phyloP scores from a whole-genome alignment of 2,797 vertebrate species.

The Meda fulgida region DNA sequence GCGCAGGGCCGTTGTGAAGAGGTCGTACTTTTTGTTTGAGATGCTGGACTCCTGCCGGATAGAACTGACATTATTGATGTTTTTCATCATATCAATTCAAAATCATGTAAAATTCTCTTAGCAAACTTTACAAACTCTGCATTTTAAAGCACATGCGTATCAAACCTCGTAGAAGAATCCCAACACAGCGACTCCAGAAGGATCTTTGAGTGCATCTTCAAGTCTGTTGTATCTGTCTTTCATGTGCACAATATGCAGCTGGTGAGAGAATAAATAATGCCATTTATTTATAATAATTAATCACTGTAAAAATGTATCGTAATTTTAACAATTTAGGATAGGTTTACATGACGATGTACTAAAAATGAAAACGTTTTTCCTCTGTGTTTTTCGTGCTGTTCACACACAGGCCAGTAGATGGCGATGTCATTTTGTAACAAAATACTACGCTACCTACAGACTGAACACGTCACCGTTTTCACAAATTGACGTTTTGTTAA shows the following conservation, averaged over 20 bases:
- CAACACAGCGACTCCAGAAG: slow-evolving; percentile 82
- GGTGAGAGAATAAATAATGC: slow-evolving; percentile 37
- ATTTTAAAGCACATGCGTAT: neutral
- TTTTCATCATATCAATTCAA: neutral
- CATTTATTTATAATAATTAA: neutral
- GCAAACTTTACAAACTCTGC: neutral
- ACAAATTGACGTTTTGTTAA: neutral
- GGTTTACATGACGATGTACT: neutral
- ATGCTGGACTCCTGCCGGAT: slow-evolving; percentile 50
- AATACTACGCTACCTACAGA: too few species aligned
- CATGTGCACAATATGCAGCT: slow-evolving; percentile 92
- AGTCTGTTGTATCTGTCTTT: slow-evolving; percentile 66
- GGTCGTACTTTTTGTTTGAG: slow-evolving; percentile 53
- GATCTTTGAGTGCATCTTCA: slow-evolving; percentile 65
- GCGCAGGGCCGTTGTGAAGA: slow-evolving; percentile 20
- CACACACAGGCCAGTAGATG: neutral
- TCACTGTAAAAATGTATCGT: neutral
- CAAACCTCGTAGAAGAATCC: slow-evolving; percentile 89
- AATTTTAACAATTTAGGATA: neutral
- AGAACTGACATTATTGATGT: neutral
- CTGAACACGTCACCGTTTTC: neutral
- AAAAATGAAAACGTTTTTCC: neutral
- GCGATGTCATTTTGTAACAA: neutral
- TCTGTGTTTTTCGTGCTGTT: neutral
- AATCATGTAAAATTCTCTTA: neutral